Base-by-base conservation (phyloP, 1,140 invertebrate species). In the Macrostomum lignano region DNA sequence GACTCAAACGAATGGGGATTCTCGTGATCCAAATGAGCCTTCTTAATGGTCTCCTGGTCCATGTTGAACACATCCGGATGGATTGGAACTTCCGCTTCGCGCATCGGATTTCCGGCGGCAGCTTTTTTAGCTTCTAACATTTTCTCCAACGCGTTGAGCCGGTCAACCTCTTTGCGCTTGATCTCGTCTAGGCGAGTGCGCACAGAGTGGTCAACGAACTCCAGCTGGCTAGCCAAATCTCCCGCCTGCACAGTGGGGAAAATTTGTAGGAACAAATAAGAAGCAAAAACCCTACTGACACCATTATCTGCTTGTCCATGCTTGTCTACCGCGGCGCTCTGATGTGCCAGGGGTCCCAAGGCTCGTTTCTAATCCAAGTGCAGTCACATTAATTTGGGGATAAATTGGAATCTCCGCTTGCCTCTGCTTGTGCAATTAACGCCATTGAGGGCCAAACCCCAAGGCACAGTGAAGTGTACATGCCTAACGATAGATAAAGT, bases 1-100 rank as follows among this genome's bases (percentile, higher is more conserved):
- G 81, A 70, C 61, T 88, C 81, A 60, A 96, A 98, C 2, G 76
- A 81, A 45, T 86, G 72, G 2, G 71, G 71, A 58, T 94, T 91
- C 2, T 56, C 49, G 38, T 79, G 69, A 55, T 93, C 81, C 24
- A 96, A 42, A 67, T 94, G 84, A 17, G 61, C 49, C 24, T 52
- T 53, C 33, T 44, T 43, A 35, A 42, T 44, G 28, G 41, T 42
- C 35, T 39, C 32, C 15, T 36, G 31, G 20, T 24, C 21, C 4
- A 35, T 31, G 11, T n/a, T 11, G n/a, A n/a, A 5, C 17, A 32
- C 6, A 17, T 32, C 23, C 23, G 31, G 31, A 32, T 15, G 2
- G n/a, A n/a, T 20, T 32, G 13, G 31, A 5, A 22, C 6, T 17
- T 13, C 31, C 3, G 6, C 30, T 35, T 33, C 40, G 28, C 20